phyloP scores from a whole-genome alignment of 2,888 invertebrate species.

The Plebejus argus region DNA sequence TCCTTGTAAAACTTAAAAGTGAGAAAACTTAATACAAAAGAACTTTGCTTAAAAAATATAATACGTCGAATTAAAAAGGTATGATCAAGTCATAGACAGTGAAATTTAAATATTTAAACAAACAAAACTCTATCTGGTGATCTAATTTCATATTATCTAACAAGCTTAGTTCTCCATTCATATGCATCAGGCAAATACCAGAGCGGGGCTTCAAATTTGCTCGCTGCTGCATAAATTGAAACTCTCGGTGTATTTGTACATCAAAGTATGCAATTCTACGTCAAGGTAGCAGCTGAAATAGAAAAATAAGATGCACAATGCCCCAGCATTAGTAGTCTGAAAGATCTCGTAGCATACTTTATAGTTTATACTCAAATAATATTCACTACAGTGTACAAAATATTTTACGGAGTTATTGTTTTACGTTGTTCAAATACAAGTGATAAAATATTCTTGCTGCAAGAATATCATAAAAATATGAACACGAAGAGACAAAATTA shows the following conservation, averaged over 20 bases:
- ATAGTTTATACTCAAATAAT: neutral
- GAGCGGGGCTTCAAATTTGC: neutral
- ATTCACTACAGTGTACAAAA: neutral
- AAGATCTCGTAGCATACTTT: neutral
- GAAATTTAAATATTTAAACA: neutral
- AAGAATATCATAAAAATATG: neutral
- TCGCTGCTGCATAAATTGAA: conserved; percentile 21
- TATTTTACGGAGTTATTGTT: neutral
- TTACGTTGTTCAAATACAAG: neutral
- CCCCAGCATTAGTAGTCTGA: neutral
- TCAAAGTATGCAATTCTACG: conserved; percentile 17
- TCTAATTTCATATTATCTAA: conserved; percentile 10
- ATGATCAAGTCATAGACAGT: neutral
- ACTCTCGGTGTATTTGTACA: conserved; percentile 12
- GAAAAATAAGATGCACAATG: neutral
- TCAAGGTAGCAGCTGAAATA: neutral
- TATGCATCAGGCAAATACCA: conserved; percentile 14
- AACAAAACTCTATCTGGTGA: neutral
- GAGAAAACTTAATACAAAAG: neutral
- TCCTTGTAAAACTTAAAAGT: neutral
- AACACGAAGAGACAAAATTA: conserved; percentile 11
- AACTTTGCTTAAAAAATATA: neutral
- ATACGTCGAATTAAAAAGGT: too few relatives aligned
- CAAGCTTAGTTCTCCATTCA: neutral
- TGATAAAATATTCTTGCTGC: neutral